Evolutionary conservation across 2,888 invertebrate genomes (phyloP).

Genomic region (Hydraecia micacea): DNA sequence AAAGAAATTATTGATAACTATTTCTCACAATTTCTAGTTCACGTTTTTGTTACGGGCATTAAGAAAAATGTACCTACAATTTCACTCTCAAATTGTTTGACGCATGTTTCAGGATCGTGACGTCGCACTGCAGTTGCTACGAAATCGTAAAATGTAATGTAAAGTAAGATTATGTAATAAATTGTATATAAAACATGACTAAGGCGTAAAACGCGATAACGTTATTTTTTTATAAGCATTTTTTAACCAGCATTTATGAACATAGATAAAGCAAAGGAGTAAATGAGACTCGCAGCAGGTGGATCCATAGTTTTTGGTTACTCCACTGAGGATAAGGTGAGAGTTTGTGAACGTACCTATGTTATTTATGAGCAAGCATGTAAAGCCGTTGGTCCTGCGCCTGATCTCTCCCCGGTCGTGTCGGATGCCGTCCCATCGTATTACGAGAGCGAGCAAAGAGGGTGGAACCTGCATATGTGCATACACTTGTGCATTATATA

Average conservation of each 20-base stretch:
- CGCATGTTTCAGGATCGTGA: conserved; percentile 35
- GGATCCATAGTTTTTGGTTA: neutral
- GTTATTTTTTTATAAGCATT: neutral
- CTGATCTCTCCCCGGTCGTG: neutral
- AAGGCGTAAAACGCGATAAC: conserved; percentile 6
- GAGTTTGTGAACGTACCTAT: neutral
- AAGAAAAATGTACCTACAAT: conserved; percentile 3
- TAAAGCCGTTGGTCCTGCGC: too few species aligned
- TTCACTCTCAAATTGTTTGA: conserved; percentile 15
- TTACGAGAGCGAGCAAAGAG: neutral
- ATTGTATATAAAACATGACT: conserved; percentile 8
- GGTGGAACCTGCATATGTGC: neutral
- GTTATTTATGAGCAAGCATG: neutral
- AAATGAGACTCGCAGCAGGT: too few species aligned
- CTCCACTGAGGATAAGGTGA: too few species aligned
- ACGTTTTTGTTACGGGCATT: conserved; percentile 16
- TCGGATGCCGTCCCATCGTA: neutral
- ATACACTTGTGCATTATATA: neutral
- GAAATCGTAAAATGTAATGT: neutral
- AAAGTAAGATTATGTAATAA: conserved; percentile 20
- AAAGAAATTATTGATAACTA: neutral
- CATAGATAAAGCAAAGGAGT: neutral
- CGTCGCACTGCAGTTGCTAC: conserved; percentile 15
- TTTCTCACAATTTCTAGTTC: neutral
- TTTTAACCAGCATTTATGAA: neutral